Base-by-base conservation (phyloP, 2,113 vertebrate species). In the Mesembrinibis cayennensis region DNA sequence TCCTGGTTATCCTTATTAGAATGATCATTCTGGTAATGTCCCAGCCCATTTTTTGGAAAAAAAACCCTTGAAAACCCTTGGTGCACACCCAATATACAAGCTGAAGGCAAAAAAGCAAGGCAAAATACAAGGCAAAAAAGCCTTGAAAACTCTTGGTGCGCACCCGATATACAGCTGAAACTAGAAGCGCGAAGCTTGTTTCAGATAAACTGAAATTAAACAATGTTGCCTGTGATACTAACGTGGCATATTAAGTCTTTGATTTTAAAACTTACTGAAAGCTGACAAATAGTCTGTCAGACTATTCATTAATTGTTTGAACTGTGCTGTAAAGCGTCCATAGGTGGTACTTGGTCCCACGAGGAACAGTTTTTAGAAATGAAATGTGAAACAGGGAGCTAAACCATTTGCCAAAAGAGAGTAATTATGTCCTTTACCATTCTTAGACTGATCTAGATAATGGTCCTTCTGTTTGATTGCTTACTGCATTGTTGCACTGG, bases 81-180 rank as follows among this genome's bases (percentile, higher is more conserved):
- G 23, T 49, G 34, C 38, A 0, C n/a, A 12, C 58, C 38, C 2
- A 0, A 14, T 26, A 17, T 1, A 29, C 44, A 38, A 34, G 34
- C 55, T 27, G 76, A 44, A 70, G 38, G 38, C 38, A 38, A 38
- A 38, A 38, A 38, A 38, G 38, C 38, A 38, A 38, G 38, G 38
- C 38, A 38, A 38, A 38, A 38, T 38, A 38, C 38, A 38, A 38
- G 38, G 38, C 38, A 38, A 38, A 38, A 45, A 81, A 40, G 38
- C 38, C 6, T 27, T 52, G 36, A 19, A 56, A 58, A 32, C 42
- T 36, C 58, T 9, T 13, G 11, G 23, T 49, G 34, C 38, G 0
- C n/a, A 12, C 58, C 38, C 2, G 0, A 14, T 26, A 17, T 1
- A 29, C 44, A 34, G 34, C 55, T 27, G 76, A 44, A 70, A 52